Conservation (phyloP, 2,888 invertebrate species). For the Ochropleura plecta region DNA sequence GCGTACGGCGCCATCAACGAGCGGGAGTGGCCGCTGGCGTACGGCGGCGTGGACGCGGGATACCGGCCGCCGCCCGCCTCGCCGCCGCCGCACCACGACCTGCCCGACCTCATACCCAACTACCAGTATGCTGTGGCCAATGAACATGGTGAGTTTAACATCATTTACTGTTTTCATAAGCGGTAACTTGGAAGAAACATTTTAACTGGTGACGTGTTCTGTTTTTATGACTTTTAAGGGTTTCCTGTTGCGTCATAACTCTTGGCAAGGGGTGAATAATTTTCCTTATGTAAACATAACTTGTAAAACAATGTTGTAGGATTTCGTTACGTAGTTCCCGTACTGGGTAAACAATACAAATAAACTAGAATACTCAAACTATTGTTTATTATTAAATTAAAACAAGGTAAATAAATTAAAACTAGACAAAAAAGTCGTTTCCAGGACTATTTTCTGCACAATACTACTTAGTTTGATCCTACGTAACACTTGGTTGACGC, state of each 20-base stretch:
- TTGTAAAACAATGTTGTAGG: not conserved
- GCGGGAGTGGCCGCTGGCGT: conserved; percentile 85
- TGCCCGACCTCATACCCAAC: conserved; percentile 86
- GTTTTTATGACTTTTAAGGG: not conserved
- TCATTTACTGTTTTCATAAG: conserved; percentile 19
- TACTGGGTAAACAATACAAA: too few species aligned
- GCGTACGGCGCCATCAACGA: conserved; percentile 84
- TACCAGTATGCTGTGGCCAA: conserved; percentile 87
- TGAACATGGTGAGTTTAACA: conserved; percentile 85
- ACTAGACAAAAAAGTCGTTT: too few species aligned
- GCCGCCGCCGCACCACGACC: conserved; percentile 82
- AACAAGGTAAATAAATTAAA: too few species aligned
- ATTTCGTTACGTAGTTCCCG: not conserved
- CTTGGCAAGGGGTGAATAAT: not conserved
- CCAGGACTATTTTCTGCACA: too few species aligned
- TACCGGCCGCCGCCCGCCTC: conserved; percentile 81
- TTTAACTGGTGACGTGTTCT: too few species aligned
- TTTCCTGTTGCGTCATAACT: not conserved
- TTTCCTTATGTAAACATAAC: not conserved
- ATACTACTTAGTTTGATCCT: too few species aligned
- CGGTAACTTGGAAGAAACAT: not conserved
- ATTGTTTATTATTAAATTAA: too few species aligned
- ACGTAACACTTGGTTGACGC: too few species aligned
- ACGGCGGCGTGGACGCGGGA: conserved; percentile 80
- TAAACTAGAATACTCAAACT: too few species aligned